phyloP scores from a whole-genome alignment of 2,888 invertebrate genomes.

The Limnephilus lunatus region DNA sequence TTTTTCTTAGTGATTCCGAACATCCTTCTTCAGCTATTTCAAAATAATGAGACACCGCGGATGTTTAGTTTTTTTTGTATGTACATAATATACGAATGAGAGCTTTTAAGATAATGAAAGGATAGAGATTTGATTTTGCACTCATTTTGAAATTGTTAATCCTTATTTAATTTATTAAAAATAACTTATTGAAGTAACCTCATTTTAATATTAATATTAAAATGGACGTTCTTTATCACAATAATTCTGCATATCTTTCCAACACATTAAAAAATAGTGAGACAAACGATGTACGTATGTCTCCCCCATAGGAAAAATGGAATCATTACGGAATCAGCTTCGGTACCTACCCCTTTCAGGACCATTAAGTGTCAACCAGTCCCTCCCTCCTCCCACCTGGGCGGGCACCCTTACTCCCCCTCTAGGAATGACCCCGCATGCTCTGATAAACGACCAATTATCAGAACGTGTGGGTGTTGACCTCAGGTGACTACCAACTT shows the following conservation, averaged over 20 bases:
- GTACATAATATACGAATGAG: too few relatives aligned
- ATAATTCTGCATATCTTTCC: too few relatives aligned
- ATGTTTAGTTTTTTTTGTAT: background rate
- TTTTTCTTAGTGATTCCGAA: background rate
- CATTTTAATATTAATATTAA: too few relatives aligned
- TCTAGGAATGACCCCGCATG: background rate
- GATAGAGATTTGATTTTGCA: too few relatives aligned
- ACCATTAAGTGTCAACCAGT: background rate
- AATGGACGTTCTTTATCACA: too few relatives aligned
- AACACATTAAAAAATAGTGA: too few relatives aligned
- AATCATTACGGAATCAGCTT: background rate
- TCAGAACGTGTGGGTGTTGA: background rate
- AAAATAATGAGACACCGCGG: background rate
- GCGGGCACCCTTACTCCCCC: background rate
- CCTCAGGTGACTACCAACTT: background rate
- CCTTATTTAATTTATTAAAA: too few relatives aligned
- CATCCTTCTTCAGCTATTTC: background rate
- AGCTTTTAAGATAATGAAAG: too few relatives aligned
- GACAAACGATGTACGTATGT: too few relatives aligned
- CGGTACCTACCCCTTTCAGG: background rate
- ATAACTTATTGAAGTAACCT: too few relatives aligned
- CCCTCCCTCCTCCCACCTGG: background rate
- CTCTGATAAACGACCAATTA: background rate
- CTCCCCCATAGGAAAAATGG: too few relatives aligned
- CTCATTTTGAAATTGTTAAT: too few relatives aligned